These are phyloP conservation scores for Gastrophryne carolinensis DNA, from an alignment of 2,797 vertebrate genomes.

Conservation along the genomic window DNA sequence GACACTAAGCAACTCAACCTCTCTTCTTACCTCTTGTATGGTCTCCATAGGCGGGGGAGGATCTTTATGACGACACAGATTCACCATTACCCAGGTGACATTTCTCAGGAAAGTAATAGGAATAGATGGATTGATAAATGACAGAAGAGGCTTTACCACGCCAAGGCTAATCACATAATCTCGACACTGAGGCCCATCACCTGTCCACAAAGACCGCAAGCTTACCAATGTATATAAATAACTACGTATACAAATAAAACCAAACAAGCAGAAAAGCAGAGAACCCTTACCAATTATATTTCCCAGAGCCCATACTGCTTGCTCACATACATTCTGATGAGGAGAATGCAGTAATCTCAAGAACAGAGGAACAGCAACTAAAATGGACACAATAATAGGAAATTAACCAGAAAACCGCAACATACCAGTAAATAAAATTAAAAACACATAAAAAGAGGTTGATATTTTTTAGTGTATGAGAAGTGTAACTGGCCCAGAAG, in stretches of 20 bases:
- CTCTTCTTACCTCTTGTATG: slow-evolving; percentile 87
- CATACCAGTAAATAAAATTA: no score
- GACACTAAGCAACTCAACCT: neutral
- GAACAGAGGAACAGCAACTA: slow-evolving; percentile 96
- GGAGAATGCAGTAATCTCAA: slow-evolving; percentile 93
- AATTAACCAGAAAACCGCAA: no score
- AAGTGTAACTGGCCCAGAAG: no score
- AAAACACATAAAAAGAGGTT: no score
- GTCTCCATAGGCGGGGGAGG: slow-evolving; percentile 99
- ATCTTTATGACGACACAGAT: slow-evolving; percentile 98
- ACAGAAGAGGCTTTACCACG: slow-evolving; percentile 95
- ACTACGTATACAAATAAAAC: neutral
- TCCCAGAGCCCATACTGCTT: slow-evolving; percentile 97
- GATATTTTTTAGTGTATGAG: no score
- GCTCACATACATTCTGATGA: slow-evolving; percentile 98
- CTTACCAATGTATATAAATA: no score
- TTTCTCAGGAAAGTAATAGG: slow-evolving; percentile 99
- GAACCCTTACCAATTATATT: slow-evolving; percentile 93
- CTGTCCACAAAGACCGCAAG: slow-evolving; percentile 69
- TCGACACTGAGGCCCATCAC: slow-evolving; percentile 96
- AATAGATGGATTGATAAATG: slow-evolving; percentile 98
- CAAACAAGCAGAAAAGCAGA: neutral
- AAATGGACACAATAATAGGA: slow-evolving; percentile 53
- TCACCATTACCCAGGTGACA: slow-evolving; percentile 99
- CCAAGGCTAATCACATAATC: slow-evolving; percentile 97